Conservation (phyloP, 2,113 vertebrate species). For the Osmerus mordax region DNA sequence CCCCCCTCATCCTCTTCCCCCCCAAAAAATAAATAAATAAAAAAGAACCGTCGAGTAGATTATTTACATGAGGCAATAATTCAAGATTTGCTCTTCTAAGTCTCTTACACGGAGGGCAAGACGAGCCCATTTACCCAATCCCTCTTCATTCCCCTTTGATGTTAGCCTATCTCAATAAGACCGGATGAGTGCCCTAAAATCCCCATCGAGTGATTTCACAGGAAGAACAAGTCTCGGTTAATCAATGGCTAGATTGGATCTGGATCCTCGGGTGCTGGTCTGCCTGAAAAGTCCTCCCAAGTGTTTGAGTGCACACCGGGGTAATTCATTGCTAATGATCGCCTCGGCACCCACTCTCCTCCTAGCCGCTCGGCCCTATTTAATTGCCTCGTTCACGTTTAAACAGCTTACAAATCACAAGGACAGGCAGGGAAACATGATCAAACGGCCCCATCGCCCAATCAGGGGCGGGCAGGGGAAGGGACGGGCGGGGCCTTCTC, state of each 20-base stretch:
- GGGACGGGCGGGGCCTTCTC: background rate
- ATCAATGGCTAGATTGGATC: slow-evolving; percentile 74
- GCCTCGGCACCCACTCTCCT: slow-evolving; percentile 56
- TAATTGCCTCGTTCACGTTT: slow-evolving; percentile 70
- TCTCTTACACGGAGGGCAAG: slow-evolving; percentile 58
- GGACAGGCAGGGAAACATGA: slow-evolving; percentile 63
- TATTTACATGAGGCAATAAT: slow-evolving; percentile 72
- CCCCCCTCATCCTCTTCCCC: background rate
- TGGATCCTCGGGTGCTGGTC: slow-evolving; percentile 59
- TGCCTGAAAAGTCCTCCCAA: slow-evolving; percentile 59
- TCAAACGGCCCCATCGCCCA: slow-evolving; percentile 61
- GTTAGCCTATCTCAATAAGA: slow-evolving; percentile 69
- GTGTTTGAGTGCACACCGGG: slow-evolving; percentile 64
- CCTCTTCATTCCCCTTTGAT: slow-evolving; percentile 67
- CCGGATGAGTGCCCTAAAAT: slow-evolving; percentile 70
- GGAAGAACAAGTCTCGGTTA: slow-evolving; percentile 70
- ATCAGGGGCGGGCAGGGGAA: slow-evolving; percentile 52
- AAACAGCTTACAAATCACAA: slow-evolving; percentile 73
- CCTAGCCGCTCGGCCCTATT: slow-evolving; percentile 43
- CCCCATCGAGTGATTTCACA: slow-evolving; percentile 68
- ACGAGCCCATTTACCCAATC: slow-evolving; percentile 61
- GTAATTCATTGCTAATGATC: slow-evolving; percentile 73
- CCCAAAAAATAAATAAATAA: slow-evolving; percentile 23
- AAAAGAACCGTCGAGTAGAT: slow-evolving; percentile 53
- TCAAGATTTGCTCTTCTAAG: slow-evolving; percentile 66